Base-by-base conservation (phyloP, 1,140 invertebrate species). In the Muscidifurax raptorellus region DNA sequence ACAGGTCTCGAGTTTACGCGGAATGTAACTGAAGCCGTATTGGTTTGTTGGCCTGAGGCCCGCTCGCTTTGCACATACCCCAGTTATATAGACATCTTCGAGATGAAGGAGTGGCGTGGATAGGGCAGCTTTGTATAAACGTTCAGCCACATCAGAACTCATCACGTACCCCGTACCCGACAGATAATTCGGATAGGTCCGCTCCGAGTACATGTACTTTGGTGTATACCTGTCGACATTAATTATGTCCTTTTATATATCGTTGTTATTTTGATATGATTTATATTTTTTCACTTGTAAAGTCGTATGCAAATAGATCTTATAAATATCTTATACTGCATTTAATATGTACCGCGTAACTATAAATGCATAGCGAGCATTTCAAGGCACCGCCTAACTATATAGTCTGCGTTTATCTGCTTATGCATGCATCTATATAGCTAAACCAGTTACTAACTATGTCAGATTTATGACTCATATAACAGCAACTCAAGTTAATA, bases 51-150 rank as follows among this genome's bases (percentile, higher is more conserved):
- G 95, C 59, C 89, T 91, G 10, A 95, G 88, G 77, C 93, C 92
- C 10, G 93, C 94, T 67, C 88, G 88, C 74, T 90, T 92, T 1
- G 94, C 94, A 85, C 94, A 94, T 59, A 95, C 89, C 44, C 97
- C 97, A 9, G 97, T 98, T 22, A 98, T 94, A 90, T 96, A 98
- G 74, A 98, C 96, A 90, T 98, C 97, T 90, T 98, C 97, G 28
- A 97, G 90, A 89, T 97, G 96, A 85, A 97, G 94, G 52, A 97
- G 93, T 10, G 95, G 94, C 15, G 95, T 96, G 67, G 92, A 91
- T 1, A 97, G 89, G 0, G 97, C 95, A 22, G 95, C 94, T 28
- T 94, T 90, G 89, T 96, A 97, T 12, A 98, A 92, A 83, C 94
- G 95, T 30, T 89, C 88, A 10, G 95, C 95, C 1, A 96, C 94